These are phyloP conservation scores for Spialia ferax DNA, from an alignment of 2,888 invertebrate species.

Conservation along the genomic window DNA sequence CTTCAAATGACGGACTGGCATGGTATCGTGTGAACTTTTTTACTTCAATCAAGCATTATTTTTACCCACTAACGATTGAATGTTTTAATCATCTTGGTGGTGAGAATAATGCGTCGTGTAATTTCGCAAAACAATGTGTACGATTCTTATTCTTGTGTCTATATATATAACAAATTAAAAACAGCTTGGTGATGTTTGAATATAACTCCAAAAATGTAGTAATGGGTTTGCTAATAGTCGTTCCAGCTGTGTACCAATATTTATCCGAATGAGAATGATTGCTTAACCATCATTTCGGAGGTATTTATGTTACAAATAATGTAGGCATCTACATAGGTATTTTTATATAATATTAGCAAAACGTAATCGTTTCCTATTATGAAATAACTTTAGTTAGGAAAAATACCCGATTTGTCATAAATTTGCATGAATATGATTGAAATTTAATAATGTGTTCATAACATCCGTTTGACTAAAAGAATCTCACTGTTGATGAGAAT, in stretches of 20 bases:
- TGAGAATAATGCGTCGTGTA: no score
- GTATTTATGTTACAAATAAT: not conserved
- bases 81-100: no score
- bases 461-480: not conserved
- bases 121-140: not conserved
- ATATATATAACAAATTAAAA: not conserved
- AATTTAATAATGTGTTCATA: not conserved
- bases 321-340: not conserved
- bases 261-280: constrained; percentile 17
- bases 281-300: constrained; percentile 8
- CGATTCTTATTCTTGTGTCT: constrained; percentile 8
- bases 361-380: not conserved
- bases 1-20: no score
- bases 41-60: no score
- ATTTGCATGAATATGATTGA: constrained; percentile 1
- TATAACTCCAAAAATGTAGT: constrained; percentile 19
- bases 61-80: no score
- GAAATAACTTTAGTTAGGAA: not conserved
- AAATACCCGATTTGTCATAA: not conserved
- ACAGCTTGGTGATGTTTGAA: constrained; percentile 7
- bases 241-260: constrained; percentile 16
- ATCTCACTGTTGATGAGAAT: no score
- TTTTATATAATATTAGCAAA: not conserved
- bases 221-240: constrained; percentile 26
- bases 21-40: no score